phyloP scores from a whole-genome alignment of 2,888 invertebrate species.

The Mythimna impura region DNA sequence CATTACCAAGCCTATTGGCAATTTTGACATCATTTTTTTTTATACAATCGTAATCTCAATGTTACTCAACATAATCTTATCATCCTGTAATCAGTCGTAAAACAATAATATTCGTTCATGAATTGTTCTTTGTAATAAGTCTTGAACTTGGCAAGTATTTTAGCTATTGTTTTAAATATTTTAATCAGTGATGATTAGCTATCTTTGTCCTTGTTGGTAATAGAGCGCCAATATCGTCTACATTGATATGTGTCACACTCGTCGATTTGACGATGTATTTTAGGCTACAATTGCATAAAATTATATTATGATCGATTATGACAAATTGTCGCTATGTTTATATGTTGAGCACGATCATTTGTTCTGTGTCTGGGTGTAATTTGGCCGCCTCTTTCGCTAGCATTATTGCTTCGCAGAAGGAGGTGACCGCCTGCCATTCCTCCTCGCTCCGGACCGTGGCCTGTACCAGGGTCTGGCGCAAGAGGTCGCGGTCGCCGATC shows the following conservation, averaged over 20 bases:
- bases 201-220: conserved; percentile 41
- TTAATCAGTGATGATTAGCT: conserved; percentile 41
- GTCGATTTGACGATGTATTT: neutral
- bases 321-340: neutral
- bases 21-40: conserved; percentile 17
- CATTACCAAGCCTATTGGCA: neutral
- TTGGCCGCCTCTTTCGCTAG: no score
- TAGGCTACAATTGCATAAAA: neutral
- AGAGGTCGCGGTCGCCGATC: no score
- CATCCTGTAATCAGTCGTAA: conserved; percentile 41
- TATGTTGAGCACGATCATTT: no score
- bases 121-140: conserved; percentile 26
- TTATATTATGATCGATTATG: neutral
- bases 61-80: conserved; percentile 42
- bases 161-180: conserved; percentile 31
- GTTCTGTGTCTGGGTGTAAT: no score
- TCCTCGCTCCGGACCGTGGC: no score
- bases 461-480: no score
- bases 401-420: no score
- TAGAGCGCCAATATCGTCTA: neutral
- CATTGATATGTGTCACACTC: conserved; percentile 10
- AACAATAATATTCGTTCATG: conserved; percentile 36
- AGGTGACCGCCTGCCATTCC: no score
- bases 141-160: conserved; percentile 46
- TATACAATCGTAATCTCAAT: conserved; percentile 15